Conservation (phyloP, 2,888 invertebrate genomes). For the Rambutsinella grinnellia region DNA sequence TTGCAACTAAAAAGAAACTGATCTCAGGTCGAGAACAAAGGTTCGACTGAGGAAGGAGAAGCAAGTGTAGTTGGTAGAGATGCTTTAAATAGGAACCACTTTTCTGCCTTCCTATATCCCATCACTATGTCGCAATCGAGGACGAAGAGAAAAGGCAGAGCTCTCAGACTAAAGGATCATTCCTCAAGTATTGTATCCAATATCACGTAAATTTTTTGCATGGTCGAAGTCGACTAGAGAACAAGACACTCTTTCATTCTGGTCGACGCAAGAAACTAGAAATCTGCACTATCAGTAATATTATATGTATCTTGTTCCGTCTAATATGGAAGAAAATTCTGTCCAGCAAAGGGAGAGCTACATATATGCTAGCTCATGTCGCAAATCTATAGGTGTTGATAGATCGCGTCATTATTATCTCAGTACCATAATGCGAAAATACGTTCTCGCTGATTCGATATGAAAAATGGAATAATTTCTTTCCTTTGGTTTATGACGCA, state of each 20-base stretch:
- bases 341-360: too few species aligned
- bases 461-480: too few species aligned
- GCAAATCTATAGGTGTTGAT: too few species aligned
- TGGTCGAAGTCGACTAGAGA: slow-evolving; percentile 17
- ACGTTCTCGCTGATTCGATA: too few species aligned
- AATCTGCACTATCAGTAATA: too few species aligned
- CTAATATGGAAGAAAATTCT: too few species aligned
- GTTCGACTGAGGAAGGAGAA: slow-evolving; percentile 57
- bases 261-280: too few species aligned
- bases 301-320: too few species aligned
- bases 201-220: slow-evolving; percentile 12
- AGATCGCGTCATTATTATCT: too few species aligned
- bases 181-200: not conserved
- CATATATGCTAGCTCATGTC: too few species aligned
- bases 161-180: not conserved
- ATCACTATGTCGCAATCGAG: not conserved
- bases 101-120: not conserved
- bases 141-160: slow-evolving; percentile 5
- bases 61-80: slow-evolving; percentile 55
- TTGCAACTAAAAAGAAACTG: slow-evolving; percentile 40
- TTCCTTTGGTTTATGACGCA: too few species aligned
- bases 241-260: slow-evolving; percentile 27
- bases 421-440: too few species aligned
- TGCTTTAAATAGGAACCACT: slow-evolving; percentile 25
- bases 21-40: slow-evolving; percentile 59